phyloP scores from a whole-genome alignment of 1,140 invertebrate genomes.

The Sinonovacula constricta region DNA sequence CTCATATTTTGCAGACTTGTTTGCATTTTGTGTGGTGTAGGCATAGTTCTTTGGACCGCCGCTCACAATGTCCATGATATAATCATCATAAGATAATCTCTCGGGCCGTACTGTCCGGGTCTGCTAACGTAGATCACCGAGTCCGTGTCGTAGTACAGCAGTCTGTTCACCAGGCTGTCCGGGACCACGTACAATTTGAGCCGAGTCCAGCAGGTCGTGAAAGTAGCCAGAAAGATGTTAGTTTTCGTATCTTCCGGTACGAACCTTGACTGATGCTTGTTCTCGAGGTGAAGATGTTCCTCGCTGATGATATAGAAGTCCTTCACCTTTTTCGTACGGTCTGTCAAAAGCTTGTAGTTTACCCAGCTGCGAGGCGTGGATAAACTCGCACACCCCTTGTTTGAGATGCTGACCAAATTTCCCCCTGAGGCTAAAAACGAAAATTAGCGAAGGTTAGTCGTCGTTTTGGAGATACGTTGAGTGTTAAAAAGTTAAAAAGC shows the following conservation, averaged over 20 bases:
- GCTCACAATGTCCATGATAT: constrained; percentile 17
- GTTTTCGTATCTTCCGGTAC: constrained; percentile 48
- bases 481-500: neutral
- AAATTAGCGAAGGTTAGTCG: neutral
- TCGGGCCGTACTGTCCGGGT: neutral
- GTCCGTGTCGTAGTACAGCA: constrained; percentile 43
- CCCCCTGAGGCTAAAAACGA: constrained; percentile 7
- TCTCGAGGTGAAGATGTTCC: constrained; percentile 38
- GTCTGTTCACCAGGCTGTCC: neutral
- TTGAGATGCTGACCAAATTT: constrained; percentile 54
- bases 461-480: neutral
- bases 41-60: constrained; percentile 42
- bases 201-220: constrained; percentile 76
- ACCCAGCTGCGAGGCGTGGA: constrained; percentile 48
- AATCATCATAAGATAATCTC: neutral
- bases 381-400: constrained; percentile 43
- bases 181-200: constrained; percentile 72
- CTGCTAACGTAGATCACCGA: constrained; percentile 66
- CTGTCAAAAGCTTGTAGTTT: constrained; percentile 63
- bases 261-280: constrained; percentile 4
- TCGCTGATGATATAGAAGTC: constrained; percentile 54
- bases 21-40: neutral
- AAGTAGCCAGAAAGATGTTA: constrained; percentile 75
- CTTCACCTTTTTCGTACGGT: constrained; percentile 46
- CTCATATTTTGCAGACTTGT: constrained; percentile 7